Evolutionary conservation across 2,888 invertebrate genomes (phyloP).

Genomic region (Drosophila setosimentum): DNA sequence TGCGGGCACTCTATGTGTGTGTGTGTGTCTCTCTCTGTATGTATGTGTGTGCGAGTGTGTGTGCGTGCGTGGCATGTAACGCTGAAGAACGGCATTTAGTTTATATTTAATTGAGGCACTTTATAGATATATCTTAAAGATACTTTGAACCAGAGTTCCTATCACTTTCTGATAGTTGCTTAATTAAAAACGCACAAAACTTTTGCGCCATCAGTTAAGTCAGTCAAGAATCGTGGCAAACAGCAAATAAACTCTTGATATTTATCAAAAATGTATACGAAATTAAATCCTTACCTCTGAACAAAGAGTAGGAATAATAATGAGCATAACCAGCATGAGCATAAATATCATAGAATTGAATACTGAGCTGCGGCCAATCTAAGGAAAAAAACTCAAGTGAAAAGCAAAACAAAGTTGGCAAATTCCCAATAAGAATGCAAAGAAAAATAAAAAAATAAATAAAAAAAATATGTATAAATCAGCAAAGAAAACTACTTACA

Average conservation of each 20-base stretch:
- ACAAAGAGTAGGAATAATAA: constrained; percentile 45
- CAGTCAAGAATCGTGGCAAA: constrained; percentile 34
- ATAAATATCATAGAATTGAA: constrained; percentile 71
- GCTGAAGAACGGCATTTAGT: constrained; percentile 71
- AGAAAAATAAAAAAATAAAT: background rate
- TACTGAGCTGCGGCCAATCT: constrained; percentile 51
- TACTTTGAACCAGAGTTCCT: constrained; percentile 23
- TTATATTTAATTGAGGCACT: constrained; percentile 78
- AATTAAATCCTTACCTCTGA: constrained; percentile 51
- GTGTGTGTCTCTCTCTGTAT: constrained; percentile 23
- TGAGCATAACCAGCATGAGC: constrained; percentile 65
- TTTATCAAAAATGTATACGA: constrained; percentile 54
- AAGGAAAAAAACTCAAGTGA: constrained; percentile 52
- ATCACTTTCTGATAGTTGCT: constrained; percentile 7
- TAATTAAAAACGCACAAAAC: constrained; percentile 56
- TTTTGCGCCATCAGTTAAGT: constrained; percentile 26
- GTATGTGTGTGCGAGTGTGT: constrained; percentile 15
- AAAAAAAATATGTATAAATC: background rate
- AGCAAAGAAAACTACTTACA: constrained; percentile 37
- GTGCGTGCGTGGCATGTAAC: constrained; percentile 64
- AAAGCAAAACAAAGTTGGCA: constrained; percentile 55
- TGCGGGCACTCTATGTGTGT: constrained; percentile 61
- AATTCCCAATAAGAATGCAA: constrained; percentile 15
- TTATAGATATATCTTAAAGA: constrained; percentile 73
- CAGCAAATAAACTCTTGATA: constrained; percentile 38